Conservation (phyloP, 2,888 invertebrate genomes). For the Heliothis peltigera region DNA sequence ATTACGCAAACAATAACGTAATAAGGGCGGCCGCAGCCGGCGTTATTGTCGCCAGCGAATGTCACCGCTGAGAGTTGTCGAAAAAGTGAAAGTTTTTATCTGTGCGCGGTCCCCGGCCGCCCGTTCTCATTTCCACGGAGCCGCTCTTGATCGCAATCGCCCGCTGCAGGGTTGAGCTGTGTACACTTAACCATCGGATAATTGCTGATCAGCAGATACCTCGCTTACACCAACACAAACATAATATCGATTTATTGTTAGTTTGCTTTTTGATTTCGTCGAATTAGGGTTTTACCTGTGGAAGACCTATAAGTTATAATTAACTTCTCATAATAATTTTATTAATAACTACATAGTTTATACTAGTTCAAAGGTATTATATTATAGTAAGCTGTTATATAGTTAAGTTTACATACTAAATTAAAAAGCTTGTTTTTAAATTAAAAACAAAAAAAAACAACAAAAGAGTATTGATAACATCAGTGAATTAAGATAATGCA, state of each 20-base stretch:
- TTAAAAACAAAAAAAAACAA: conserved; percentile 13
- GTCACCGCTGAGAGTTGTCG: conserved; percentile 82
- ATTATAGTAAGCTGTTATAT: too few species aligned
- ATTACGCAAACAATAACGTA: conserved; percentile 82
- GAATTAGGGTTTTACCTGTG: background rate
- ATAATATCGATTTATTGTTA: conserved; percentile 51
- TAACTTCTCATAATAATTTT: background rate
- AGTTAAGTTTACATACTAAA: background rate
- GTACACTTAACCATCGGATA: conserved; percentile 68
- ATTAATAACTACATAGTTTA: background rate
- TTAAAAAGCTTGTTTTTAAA: background rate
- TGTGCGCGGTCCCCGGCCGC: conserved; percentile 79
- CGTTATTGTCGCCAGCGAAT: conserved; percentile 81
- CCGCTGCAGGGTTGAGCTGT: conserved; percentile 73
- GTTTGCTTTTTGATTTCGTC: conserved; percentile 24
- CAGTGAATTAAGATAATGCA: conserved; percentile 63
- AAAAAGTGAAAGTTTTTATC: conserved; percentile 89
- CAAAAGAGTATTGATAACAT: conserved; percentile 44
- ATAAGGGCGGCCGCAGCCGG: conserved; percentile 80
- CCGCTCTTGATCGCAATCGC: conserved; percentile 84
- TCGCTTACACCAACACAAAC: conserved; percentile 43
- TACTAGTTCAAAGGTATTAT: background rate
- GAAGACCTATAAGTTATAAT: conserved; percentile 1
- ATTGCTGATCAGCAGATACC: conserved; percentile 71
- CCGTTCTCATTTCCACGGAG: conserved; percentile 85